Evolutionary conservation across 2,888 invertebrate species (phyloP), one percentile per base, ranked within the genome.

Genomic region (Phania funesta): DNA sequence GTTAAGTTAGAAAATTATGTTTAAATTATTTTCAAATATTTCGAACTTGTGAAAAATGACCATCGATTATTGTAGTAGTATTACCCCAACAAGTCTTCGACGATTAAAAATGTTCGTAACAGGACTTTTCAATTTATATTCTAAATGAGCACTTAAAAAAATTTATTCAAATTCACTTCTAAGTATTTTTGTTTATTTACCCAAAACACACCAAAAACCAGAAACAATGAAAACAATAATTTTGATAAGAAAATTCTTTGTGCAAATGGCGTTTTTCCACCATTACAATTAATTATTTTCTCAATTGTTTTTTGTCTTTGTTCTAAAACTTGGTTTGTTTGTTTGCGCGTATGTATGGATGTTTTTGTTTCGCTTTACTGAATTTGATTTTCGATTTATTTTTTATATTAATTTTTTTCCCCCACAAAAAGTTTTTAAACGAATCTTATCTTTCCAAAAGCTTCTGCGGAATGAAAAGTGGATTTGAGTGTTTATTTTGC

Each of bases 221-320:
- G n/a, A n/a, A 11, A 20, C 2, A 29, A 8, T 32, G 41, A 46
- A 48, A 24, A 9, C 3, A 0, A 26, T 48, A 58, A 71, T 62
- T 41, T 29, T 5, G 13, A 20, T 41, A 65, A 56, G 16, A 46
- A 58, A 52, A 54, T 64, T 74, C 44, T 24, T 24, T 71, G 35
- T 26, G 22, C 48, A 71, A 71, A 71, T 71, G 18, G 32, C 38
- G 64, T 64, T 48, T 64, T 70, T 71, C 32, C 35, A 56, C 38
- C 54, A 70, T 48, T 16, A 71, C 56, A 71, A 64, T 56, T 71
- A 38, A 48, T 56, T 41, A 48, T 71, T 78, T 78, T 48, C 54
- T 48, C 38, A 54, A 71, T 78, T 64, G 64, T 48, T 64, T 62
- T 48, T 48, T 54, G 13, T 64, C n/a, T 54, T 24, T 58, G 29